Base-by-base conservation (phyloP, 2,888 invertebrate genomes). In the Diplolepis rosae region DNA sequence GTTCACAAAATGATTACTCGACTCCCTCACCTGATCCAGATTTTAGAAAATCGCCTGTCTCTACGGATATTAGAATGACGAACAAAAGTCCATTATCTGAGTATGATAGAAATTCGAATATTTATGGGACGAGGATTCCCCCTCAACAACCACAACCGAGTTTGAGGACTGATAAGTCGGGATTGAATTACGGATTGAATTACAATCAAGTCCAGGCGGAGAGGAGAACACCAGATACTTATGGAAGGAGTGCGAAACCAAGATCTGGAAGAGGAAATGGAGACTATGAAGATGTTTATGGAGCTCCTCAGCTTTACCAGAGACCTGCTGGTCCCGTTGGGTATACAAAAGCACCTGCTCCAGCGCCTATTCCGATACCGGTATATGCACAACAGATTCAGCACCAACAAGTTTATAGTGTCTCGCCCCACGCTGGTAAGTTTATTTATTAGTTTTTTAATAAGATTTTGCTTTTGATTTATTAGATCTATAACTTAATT, bases 181-280 rank as follows among this genome's bases (percentile, higher is more conserved):
- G 87, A 30, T 73, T 85, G 74, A 89, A 82, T 82, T 89, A 80
- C 83, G 89, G 86, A 76, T 9, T 39, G 15, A 61, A 61, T 61
- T 90, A 81, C 84, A 88, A 69, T 78, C 86, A 84, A n/a, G n/a
- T n/a, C n/a, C n/a, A n/a, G n/a, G n/a, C n/a, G 32, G 95, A 96
- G 85, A 91, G 95, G 78, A 91, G 95, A 77, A 95, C 95, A 0
- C 95, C 95, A 0, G 96, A 96, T 83, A 94, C 95, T 11, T 96
- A 96, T 83, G 95, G 95, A 0, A 82, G 84, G 11, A 86, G 83
- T 42, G 87, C 89, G 78, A 91, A 90, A 87, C 90, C 87, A 11
- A 52, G 79, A 35, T 27, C 79, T 7, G 82, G 83, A 45, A 84
- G 86, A 69, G 85, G 84, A 5, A 87, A 88, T 66, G 85, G 88